phyloP scores from a whole-genome alignment of 2,797 vertebrate genomes.

The Lepilemur ruficaudatus region DNA sequence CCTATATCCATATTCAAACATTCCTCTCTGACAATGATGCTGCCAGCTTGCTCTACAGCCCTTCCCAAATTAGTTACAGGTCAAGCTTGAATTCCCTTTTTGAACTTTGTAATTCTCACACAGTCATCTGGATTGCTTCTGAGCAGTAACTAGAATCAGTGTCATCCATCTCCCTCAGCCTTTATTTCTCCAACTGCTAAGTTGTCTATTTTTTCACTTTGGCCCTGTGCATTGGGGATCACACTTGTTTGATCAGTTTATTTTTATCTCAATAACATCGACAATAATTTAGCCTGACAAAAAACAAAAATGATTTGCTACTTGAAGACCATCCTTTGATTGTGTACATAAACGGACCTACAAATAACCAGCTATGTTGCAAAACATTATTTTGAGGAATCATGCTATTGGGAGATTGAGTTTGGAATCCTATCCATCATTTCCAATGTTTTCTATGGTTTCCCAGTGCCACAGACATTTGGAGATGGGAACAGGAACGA shows the following conservation, averaged over 20 bases:
- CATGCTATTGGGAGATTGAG: not conserved
- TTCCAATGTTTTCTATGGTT: not conserved
- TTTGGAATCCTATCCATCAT: not conserved
- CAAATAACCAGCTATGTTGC: not conserved
- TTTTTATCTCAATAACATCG: not conserved
- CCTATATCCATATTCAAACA: not conserved
- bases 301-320: not conserved
- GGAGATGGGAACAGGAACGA: not conserved
- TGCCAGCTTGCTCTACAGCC: constrained; percentile 69
- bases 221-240: constrained; percentile 28
- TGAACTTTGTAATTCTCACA: constrained; percentile 76
- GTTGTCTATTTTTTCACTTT: constrained; percentile 65
- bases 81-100: constrained; percentile 85
- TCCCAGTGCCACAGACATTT: not conserved
- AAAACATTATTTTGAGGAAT: not conserved
- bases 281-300: not conserved
- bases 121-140: constrained; percentile 73
- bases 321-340: not conserved
- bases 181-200: constrained; percentile 23
- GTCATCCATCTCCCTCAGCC: not conserved
- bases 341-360: not conserved
- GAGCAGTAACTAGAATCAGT: constrained; percentile 62
- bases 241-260: constrained; percentile 74
- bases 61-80: constrained; percentile 82
- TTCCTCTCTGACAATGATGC: constrained; percentile 67